These are phyloP conservation scores for Lasioglossum vierecki DNA, from an alignment of 2,888 invertebrate species.

Conservation along the genomic window DNA sequence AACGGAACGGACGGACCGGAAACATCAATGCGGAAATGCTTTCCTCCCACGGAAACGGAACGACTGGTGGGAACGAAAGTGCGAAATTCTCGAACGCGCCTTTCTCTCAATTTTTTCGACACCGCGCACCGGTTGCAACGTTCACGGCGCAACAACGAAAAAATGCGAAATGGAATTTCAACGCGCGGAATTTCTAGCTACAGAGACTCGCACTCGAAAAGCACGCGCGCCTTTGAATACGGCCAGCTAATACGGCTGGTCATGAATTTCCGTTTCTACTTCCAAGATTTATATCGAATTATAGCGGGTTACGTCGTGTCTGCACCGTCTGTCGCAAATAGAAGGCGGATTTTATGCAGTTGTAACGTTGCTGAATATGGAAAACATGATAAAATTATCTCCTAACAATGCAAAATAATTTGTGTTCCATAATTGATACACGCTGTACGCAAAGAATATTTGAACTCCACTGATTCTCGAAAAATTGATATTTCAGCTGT, in stretches of 20 bases:
- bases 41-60: background rate
- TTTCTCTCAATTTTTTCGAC: background rate
- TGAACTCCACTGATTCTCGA: background rate
- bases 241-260: background rate
- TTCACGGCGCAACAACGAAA: background rate
- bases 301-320: background rate
- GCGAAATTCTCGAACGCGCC: background rate
- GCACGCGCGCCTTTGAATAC: background rate
- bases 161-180: conserved; percentile 1
- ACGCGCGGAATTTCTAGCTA: background rate
- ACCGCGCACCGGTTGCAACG: background rate
- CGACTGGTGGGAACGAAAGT: background rate
- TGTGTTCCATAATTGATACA: background rate
- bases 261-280: background rate
- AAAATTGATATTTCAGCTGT: background rate
- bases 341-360: background rate
- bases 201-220: background rate
- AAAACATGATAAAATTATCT: background rate
- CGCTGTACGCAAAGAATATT: background rate
- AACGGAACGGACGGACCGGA: background rate
- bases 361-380: background rate
- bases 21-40: background rate
- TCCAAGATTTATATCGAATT: background rate
- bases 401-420: background rate
- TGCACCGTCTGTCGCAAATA: background rate